Conservation (phyloP, 2,797 vertebrate species). For the Taenioides sp. region DNA sequence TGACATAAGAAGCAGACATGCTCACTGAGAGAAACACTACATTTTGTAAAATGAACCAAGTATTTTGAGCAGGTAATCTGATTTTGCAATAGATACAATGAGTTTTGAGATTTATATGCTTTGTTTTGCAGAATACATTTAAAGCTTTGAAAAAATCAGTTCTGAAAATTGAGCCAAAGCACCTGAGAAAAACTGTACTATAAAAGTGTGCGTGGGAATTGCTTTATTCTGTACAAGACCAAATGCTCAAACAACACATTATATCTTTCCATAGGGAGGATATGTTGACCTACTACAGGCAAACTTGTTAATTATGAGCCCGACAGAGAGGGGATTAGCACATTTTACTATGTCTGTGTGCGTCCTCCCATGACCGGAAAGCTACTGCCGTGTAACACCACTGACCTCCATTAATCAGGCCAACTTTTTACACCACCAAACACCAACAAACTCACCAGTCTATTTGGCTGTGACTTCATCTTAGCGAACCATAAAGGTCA, state of each 20-base stretch:
- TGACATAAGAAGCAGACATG: no score
- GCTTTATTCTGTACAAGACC: not conserved
- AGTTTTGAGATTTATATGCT: no score
- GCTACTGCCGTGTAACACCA: slow-evolving; percentile 16
- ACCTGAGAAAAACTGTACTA: not conserved
- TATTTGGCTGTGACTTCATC: slow-evolving; percentile 19
- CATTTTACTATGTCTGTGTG: slow-evolving; percentile 9
- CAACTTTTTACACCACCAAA: slow-evolving; percentile 25
- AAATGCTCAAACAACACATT: slow-evolving; percentile 22
- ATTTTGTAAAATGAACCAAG: no score
- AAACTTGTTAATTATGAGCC: slow-evolving; percentile 27
- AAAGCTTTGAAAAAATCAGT: no score
- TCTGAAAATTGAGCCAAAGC: no score
- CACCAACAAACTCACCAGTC: slow-evolving; percentile 18
- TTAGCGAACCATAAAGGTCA: not conserved
- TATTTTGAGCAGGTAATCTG: no score
- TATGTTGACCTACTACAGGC: slow-evolving; percentile 11
- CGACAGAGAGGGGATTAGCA: slow-evolving; percentile 19
- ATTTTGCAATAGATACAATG: no score
- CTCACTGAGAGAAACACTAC: no score
- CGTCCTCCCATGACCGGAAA: slow-evolving; percentile 37
- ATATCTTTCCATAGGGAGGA: slow-evolving; percentile 12
- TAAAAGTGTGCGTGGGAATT: not conserved
- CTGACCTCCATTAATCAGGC: slow-evolving; percentile 27
- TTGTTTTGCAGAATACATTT: no score